Base-by-base conservation (phyloP, 2,797 vertebrate species). In the Crotalus adamanteus region DNA sequence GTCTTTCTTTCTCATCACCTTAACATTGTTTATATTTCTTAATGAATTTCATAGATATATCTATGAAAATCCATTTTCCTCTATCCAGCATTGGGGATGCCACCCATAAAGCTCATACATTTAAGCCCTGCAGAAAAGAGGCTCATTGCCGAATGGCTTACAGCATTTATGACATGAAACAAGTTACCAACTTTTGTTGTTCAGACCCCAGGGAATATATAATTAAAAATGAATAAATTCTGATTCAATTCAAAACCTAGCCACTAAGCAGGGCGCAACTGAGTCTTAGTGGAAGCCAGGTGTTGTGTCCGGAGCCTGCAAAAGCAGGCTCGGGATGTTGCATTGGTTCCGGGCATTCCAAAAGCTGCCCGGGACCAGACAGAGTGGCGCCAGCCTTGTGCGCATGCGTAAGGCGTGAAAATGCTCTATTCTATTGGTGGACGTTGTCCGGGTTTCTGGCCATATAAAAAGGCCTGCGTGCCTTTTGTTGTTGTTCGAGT, bases 251-350 rank as follows among this genome's bases (percentile, higher is more conserved):
- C 55, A 93, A 78, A 93, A 90, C 73, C 63, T 22, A 91, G 85
- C 25, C 89, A 91, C 85, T 51, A 85, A 69, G 63, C 31, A 57
- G 86, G 73, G 20, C 18, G 86, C 18, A 93, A 55, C 55, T 57
- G 93, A 87, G 22, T 91, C 92, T 95, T 57, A 89, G 57, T 88
- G 93, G 88, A 96, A 96, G 91, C 59, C 83, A 37, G 37, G 37
- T 37, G 37, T 37, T 37, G 37, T 2, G 37, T 37, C 37, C 37
- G 37, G 37, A 37, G 37, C 37, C 37, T 37, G 37, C 37, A 37
- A 37, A 37, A 37, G 37, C 37, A 37, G 37, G 37, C 37, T 37
- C 37, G 37, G 37, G 37, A 37, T 2, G 37, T 37, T 37, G 2
- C 37, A 37, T 37, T 37, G 37, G 37, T 37, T 2, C 37, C 2